Conservation (phyloP, 2,888 invertebrate genomes). For the Metacarcinus magister region DNA sequence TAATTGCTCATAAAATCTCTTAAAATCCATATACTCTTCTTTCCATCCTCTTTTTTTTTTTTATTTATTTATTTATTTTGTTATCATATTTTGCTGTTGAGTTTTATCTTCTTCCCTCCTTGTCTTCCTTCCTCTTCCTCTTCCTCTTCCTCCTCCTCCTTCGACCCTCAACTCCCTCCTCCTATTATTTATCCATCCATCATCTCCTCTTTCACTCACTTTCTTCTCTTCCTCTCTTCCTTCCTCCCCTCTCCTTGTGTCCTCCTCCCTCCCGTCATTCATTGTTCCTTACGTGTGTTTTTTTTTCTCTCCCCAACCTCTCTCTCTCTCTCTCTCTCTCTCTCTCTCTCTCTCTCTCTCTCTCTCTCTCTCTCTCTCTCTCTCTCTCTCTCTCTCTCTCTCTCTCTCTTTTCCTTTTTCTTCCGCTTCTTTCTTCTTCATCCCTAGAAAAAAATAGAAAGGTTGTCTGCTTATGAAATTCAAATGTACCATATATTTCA, state of each 20-base stretch:
- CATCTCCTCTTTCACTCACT: slow-evolving; percentile 9
- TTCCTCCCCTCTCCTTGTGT: background rate
- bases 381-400: no score
- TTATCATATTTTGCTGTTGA: background rate
- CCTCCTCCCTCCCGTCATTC: background rate
- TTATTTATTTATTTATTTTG: background rate
- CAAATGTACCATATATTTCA: background rate
- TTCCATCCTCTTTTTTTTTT: background rate
- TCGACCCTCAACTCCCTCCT: background rate
- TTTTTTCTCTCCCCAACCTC: background rate
- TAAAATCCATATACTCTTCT: no score
- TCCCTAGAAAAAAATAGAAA: background rate
- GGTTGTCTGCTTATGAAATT: background rate
- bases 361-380: no score
- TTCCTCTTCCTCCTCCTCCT: background rate
- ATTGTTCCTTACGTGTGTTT: background rate
- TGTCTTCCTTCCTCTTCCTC: no score
- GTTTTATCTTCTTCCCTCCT: background rate
- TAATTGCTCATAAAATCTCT: no score
- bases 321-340: no score
- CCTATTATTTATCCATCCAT: background rate
- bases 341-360: background rate
- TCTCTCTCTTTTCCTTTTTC: background rate
- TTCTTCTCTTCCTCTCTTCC: background rate
- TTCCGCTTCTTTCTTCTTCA: background rate